These are phyloP conservation scores for Sebastolobus altivelis DNA, from an alignment of 2,797 vertebrate genomes.

Conservation along the genomic window DNA sequence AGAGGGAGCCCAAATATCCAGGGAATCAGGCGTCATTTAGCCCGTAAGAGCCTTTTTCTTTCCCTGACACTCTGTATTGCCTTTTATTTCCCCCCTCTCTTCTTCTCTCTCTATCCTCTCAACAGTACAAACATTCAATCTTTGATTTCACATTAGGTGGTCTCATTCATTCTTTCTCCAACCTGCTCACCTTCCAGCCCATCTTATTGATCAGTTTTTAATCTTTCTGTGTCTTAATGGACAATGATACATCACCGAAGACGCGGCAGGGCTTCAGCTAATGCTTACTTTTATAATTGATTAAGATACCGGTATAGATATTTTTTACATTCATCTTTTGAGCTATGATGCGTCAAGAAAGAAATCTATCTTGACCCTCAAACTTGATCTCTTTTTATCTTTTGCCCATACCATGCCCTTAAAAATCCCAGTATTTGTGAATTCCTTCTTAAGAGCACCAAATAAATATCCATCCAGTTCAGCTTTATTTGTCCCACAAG, in stretches of 20 bases:
- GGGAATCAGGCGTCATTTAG: slow-evolving; percentile 88
- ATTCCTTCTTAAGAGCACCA: not conserved
- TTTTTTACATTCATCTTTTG: not conserved
- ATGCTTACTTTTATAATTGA: slow-evolving; percentile 10
- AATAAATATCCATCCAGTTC: not conserved
- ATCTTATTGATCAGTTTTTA: slow-evolving; percentile 44
- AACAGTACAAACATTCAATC: slow-evolving; percentile 52
- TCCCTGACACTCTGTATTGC: slow-evolving; percentile 63
- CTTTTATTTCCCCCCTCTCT: slow-evolving; percentile 64
- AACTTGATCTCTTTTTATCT: not conserved
- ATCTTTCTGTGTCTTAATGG: slow-evolving; percentile 38
- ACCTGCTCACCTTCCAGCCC: slow-evolving; percentile 35
- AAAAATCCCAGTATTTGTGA: not conserved
- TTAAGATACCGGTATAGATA: not conserved
- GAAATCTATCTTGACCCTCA: not conserved
- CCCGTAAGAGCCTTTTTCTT: slow-evolving; percentile 81
- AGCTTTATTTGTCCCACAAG: too few species aligned
- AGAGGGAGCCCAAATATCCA: slow-evolving; percentile 82
- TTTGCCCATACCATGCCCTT: not conserved
- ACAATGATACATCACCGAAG: slow-evolving; percentile 21
- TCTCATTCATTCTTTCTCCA: slow-evolving; percentile 39
- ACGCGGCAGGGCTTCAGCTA: not conserved
- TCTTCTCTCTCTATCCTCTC: slow-evolving; percentile 40
- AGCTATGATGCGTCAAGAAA: slow-evolving; percentile 1
- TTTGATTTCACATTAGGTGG: slow-evolving; percentile 51